Evolutionary conservation across 2,888 invertebrate genomes (phyloP).

Genomic region (Leucophenga maculata): DNA sequence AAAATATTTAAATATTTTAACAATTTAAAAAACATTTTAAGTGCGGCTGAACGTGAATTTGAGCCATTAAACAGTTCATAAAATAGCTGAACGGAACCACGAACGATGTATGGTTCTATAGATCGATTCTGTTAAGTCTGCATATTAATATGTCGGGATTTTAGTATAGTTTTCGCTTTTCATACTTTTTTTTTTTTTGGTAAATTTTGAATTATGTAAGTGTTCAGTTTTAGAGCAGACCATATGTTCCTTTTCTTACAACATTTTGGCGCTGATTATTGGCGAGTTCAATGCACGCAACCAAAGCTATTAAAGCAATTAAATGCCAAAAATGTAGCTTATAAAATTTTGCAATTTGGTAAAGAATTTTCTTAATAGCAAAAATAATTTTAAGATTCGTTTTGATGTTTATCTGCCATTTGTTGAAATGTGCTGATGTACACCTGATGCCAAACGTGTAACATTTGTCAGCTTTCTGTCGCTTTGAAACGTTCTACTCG

Average conservation of each 20-base stretch:
- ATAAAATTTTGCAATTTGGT: too few species aligned
- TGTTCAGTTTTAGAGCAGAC: background rate
- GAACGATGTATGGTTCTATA: background rate
- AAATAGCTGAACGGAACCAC: background rate
- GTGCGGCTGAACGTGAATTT: background rate
- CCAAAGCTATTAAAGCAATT: background rate
- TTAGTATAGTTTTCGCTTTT: too few species aligned
- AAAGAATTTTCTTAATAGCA: too few species aligned
- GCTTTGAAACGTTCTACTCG: too few species aligned
- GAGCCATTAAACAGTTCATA: slow-evolving; percentile 3
- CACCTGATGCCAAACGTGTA: slow-evolving; percentile 7
- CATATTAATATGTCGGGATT: too few species aligned
- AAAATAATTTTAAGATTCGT: too few species aligned
- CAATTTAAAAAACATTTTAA: background rate
- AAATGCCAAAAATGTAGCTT: too few species aligned
- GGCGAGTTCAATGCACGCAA: background rate
- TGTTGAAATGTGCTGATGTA: background rate
- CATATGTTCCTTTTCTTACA: background rate
- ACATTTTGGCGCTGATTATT: too few species aligned
- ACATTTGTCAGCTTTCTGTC: too few species aligned
- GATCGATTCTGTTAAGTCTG: too few species aligned
- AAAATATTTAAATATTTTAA: background rate
- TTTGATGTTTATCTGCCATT: slow-evolving; percentile 4
- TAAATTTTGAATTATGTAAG: too few species aligned
- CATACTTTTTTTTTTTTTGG: too few species aligned